Conservation (phyloP, 2,797 vertebrate genomes). For the Gallinago stenura region DNA sequence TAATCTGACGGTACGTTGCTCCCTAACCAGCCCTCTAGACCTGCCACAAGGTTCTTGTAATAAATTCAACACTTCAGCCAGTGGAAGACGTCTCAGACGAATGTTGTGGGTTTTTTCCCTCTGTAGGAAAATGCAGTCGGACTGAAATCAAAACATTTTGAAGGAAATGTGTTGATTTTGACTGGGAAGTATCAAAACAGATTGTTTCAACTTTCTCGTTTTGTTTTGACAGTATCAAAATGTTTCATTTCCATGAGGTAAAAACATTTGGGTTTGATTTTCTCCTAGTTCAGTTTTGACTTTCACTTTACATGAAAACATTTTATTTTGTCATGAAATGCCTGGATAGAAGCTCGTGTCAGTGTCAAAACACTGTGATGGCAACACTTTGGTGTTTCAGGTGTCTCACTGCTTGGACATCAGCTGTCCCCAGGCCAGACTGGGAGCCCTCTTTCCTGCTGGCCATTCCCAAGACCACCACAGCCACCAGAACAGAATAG, state of each 20-base stretch:
- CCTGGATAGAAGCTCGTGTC: neutral
- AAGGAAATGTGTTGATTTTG: slow-evolving; percentile 24
- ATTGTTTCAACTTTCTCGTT: slow-evolving; percentile 31
- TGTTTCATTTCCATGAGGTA: slow-evolving; percentile 65
- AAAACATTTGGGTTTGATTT: slow-evolving; percentile 46
- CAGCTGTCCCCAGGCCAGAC: neutral
- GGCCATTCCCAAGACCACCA: neutral
- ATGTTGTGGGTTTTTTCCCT: neutral
- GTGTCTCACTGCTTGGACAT: neutral
- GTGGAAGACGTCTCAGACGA: neutral
- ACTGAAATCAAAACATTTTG: slow-evolving; percentile 59
- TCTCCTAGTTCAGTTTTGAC: slow-evolving; percentile 1
- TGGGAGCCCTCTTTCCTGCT: neutral
- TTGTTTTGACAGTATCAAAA: slow-evolving; percentile 68
- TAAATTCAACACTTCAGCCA: neutral
- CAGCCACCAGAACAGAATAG: neutral
- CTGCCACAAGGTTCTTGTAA: neutral
- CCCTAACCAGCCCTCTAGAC: neutral
- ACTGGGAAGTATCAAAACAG: slow-evolving; percentile 56
- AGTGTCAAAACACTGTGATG: neutral
- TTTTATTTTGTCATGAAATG: neutral
- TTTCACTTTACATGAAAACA: neutral
- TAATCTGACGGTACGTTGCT: neutral
- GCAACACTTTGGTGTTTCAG: neutral
- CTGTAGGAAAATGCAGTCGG: neutral